Base-by-base conservation (phyloP, 2,888 invertebrate species). In the Gymnosoma rotundatum region DNA sequence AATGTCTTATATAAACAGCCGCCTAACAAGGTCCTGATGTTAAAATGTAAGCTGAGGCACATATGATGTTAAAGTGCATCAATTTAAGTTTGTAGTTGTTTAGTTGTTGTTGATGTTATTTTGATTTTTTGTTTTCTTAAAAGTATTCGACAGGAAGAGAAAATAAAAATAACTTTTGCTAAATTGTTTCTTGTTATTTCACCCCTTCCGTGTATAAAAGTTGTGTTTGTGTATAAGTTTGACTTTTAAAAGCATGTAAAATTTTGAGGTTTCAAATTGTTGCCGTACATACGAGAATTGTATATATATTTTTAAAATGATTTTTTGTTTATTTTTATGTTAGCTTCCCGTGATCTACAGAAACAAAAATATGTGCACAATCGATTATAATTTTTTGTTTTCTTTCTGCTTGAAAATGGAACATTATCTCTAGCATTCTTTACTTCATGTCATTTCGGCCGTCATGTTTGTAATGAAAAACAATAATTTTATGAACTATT, bases 161-260 rank as follows among this genome's bases (percentile, higher is more conserved):
- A 82, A 74, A 76, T 76, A 82, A 82, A 81, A 82, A 66, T 82
- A 81, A 81, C 42, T 81, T 81, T 70, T 58, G 81, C 70, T 76
- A 82, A 82, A 82, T 82, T 82, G 81, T 82, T 82, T 82, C 75
- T 82, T 70, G 58, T 58, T 66, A 66, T 70, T 72, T 66, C 52
- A 60, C 21, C 58, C 38, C 58, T 60, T 61, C 16, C 8, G 25
- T 25, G 2, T 52, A 58, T 4, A 32, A 8, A 12, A 25, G 56
- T 25, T 60, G 54, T 78, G 54, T 16, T 16, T 63, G 18, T 21
- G 36, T 48, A 10, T 36, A 16, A n/a, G 61, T 66, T 36, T 54
- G 54, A 9, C 45, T 36, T 75, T 70, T 76, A 54, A 54, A 66
- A 70, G 70, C 21, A 52, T 72, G 52, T 78, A 78, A 72, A 52